Percentiles rank a stretch among this genome's conserved stretches.
These are phyloP conservation scores for Megalops cyprinoides DNA, from an alignment of 2,797 vertebrate genomes.

Conservation along the genomic window DNA sequence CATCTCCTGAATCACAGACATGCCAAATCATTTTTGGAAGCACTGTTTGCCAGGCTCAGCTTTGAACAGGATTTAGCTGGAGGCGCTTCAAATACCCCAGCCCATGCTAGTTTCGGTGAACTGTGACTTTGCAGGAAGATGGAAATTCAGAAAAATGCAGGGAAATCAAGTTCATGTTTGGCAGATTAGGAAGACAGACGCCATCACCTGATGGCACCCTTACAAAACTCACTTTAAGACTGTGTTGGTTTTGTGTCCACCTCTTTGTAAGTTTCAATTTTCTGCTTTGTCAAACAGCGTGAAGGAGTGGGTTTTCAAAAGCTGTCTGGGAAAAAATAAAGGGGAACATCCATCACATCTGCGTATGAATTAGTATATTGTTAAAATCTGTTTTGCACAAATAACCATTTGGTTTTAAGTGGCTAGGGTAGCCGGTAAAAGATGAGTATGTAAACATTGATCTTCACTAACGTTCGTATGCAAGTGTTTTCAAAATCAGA, in stretches of 20 bases:
- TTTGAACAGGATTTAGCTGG: constrained; percentile 50
- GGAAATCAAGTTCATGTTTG: too few relatives aligned
- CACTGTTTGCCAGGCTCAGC: constrained; percentile 29
- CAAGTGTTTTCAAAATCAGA: not conserved
- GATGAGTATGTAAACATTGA: not conserved
- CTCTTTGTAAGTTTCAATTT: too few relatives aligned
- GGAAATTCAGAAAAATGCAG: not conserved
- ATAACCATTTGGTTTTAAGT: too few relatives aligned
- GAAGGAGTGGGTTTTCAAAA: not conserved
- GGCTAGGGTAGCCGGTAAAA: not conserved
- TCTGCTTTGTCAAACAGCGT: too few relatives aligned
- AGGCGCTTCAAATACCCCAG: constrained; percentile 33
- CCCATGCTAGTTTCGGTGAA: constrained; percentile 36
- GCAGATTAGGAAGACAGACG: too few relatives aligned
- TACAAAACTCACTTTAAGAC: too few relatives aligned
- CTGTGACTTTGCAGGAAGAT: constrained; percentile 1
- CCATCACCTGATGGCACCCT: too few relatives aligned
- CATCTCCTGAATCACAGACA: constrained; percentile 49
- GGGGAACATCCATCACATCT: too few relatives aligned
- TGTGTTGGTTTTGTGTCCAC: not conserved
- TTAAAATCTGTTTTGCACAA: too few relatives aligned
- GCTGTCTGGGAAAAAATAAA: not conserved
- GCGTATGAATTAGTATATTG: too few relatives aligned
- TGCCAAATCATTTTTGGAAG: constrained; percentile 28
- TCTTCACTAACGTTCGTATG: not conserved